Conservation (phyloP, 2,113 vertebrate genomes). For the Xiphias gladius region DNA sequence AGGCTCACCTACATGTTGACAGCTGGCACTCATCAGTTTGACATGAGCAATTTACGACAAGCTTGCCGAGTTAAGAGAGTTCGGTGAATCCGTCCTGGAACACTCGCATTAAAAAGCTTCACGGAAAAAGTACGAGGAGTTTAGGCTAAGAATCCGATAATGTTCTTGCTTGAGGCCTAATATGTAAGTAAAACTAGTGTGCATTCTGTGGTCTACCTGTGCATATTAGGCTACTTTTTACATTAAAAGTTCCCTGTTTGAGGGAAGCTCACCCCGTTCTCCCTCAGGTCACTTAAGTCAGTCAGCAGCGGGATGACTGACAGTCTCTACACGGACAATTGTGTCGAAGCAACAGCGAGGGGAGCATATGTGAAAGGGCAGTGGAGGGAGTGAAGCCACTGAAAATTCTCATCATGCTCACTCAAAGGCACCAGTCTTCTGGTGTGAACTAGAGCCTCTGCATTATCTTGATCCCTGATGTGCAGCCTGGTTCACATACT, state of each 20-base stretch:
- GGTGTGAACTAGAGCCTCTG: slow-evolving; percentile 2
- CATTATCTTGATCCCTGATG: slow-evolving; percentile 30
- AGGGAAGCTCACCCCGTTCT: background rate
- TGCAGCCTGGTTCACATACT: slow-evolving; percentile 10
- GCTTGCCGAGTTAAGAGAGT: background rate
- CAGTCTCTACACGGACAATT: background rate
- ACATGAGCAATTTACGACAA: background rate
- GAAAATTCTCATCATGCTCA: slow-evolving; percentile 7
- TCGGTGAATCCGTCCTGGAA: background rate
- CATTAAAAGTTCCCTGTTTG: slow-evolving; percentile 22
- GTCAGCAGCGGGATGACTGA: slow-evolving; percentile 29
- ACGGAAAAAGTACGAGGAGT: background rate
- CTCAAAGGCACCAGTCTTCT: slow-evolving; percentile 51
- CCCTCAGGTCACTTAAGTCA: slow-evolving; percentile 12
- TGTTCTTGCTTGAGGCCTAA: slow-evolving; percentile 36
- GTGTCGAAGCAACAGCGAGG: background rate
- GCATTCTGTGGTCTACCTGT: slow-evolving; percentile 29
- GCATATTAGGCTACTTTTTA: slow-evolving; percentile 27
- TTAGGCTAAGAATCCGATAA: background rate
- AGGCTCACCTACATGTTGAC: background rate
- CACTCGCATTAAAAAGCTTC: background rate
- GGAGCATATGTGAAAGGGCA: slow-evolving; percentile 8
- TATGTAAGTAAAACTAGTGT: slow-evolving; percentile 8
- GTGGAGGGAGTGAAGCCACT: slow-evolving; percentile 5
- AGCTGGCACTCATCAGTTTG: background rate